phyloP scores from a whole-genome alignment of 2,113 vertebrate species.

The Loxodonta africana region DNA sequence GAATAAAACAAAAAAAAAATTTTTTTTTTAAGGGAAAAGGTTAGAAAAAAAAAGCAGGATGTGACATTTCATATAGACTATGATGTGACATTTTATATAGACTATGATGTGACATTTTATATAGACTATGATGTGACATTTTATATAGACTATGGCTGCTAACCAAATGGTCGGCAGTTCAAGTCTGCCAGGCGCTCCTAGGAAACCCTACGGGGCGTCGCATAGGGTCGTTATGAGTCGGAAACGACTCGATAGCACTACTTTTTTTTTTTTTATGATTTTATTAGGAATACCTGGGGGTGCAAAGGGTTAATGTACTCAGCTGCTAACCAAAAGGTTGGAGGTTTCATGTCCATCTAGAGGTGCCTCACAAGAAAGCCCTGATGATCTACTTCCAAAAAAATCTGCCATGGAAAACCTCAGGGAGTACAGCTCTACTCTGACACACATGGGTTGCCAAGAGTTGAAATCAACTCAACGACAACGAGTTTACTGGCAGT shows the following conservation, averaged over 20 bases:
- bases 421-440: no score
- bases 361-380: neutral
- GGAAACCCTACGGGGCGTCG: no score
- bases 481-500: neutral
- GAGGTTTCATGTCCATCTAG: neutral
- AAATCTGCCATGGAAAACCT: no score
- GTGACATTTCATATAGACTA: neutral
- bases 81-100: neutral
- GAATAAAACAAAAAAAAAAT: neutral
- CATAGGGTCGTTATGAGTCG: no score
- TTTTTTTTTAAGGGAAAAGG: neutral
- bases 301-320: neutral
- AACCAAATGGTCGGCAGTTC: no score
- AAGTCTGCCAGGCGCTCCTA: no score
- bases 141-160: no score
- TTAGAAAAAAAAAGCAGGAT: neutral
- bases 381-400: neutral
- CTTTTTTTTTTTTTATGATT: neutral
- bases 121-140: neutral
- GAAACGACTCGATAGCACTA: no score
- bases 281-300: neutral
- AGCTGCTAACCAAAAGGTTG: neutral
- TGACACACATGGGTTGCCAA: no score
- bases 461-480: no score
- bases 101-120: neutral